Evolutionary conservation across 2,888 invertebrate genomes (phyloP).

Genomic region (Tetanocera ferruginea): DNA sequence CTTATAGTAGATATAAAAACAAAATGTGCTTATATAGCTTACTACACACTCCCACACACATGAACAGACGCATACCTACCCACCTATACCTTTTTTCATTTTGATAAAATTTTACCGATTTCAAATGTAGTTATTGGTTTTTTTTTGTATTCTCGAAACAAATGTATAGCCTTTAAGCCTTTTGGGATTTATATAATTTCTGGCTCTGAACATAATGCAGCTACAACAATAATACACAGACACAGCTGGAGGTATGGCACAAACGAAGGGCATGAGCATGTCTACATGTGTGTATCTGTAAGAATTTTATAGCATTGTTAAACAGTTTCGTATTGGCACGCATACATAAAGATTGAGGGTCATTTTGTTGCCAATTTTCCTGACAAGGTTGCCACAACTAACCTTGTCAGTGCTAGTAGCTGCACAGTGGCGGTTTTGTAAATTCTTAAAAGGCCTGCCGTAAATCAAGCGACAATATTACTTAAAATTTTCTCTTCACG

Average conservation of each 20-base stretch:
- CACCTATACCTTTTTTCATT: not conserved
- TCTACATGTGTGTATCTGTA: not conserved
- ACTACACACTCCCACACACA: not conserved
- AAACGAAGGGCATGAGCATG: not conserved
- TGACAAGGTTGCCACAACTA: not conserved
- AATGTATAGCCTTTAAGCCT: not conserved
- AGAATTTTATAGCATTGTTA: too few relatives aligned
- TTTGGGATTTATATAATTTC: conserved; percentile 5
- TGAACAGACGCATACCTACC: not conserved
- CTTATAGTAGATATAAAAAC: not conserved
- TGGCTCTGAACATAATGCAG: not conserved
- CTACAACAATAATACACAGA: not conserved
- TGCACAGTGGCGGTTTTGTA: too few relatives aligned
- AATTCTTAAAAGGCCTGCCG: too few relatives aligned
- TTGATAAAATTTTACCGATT: too few relatives aligned
- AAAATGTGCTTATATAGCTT: not conserved
- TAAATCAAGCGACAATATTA: too few relatives aligned
- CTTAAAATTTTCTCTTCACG: too few relatives aligned
- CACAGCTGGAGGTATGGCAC: not conserved
- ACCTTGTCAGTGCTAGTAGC: too few relatives aligned
- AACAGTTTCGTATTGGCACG: not conserved
- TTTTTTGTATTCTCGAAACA: not conserved
- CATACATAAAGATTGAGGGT: conserved; percentile 2
- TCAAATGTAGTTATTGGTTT: not conserved
- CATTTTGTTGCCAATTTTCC: conserved; percentile 14